A percentile compares a stretch with the other conserved stretches of the same genome.
These are phyloP conservation scores for Agrenia bidenticulata DNA, from an alignment of 2,888 invertebrate species.

Conservation along the genomic window DNA sequence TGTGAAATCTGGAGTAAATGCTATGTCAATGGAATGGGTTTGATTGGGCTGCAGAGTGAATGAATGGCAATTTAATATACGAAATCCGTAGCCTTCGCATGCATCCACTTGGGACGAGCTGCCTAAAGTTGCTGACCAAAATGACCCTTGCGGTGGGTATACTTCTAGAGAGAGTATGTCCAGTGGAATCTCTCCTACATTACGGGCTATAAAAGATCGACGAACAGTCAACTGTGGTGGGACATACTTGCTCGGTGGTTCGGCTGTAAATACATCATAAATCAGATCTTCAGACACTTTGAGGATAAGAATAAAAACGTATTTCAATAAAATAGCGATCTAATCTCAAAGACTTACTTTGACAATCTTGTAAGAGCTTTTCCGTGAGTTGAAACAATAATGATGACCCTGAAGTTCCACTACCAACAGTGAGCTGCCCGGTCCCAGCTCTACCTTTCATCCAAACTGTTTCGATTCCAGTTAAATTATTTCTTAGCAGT, in stretches of 20 bases:
- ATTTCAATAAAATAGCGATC: background rate
- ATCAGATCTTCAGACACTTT: background rate
- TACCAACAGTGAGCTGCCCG: slow-evolving; percentile 85
- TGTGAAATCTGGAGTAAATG: slow-evolving; percentile 85
- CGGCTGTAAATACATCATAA: slow-evolving; percentile 53
- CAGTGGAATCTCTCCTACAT: slow-evolving; percentile 88
- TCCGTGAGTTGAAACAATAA: slow-evolving; percentile 79
- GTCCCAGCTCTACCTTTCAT: slow-evolving; percentile 80
- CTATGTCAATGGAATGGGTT: slow-evolving; percentile 76
- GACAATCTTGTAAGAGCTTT: slow-evolving; percentile 65
- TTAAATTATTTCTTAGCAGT: slow-evolving; percentile 79
- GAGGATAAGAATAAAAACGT: background rate
- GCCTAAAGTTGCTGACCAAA: slow-evolving; percentile 45
- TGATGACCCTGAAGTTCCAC: slow-evolving; percentile 74
- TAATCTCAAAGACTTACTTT: slow-evolving; percentile 59
- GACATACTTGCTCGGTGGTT: slow-evolving; percentile 56
- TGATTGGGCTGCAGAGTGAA: slow-evolving; percentile 72
- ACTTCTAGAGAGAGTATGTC: slow-evolving; percentile 59
- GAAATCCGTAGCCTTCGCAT: slow-evolving; percentile 79
- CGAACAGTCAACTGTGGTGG: slow-evolving; percentile 71
- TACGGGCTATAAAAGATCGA: slow-evolving; percentile 79
- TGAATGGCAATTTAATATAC: slow-evolving; percentile 71
- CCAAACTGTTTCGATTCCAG: slow-evolving; percentile 81
- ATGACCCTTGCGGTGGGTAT: slow-evolving; percentile 48
- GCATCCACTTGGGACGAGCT: slow-evolving; percentile 51